Base-by-base conservation (phyloP, 2,113 vertebrate genomes). In the Chlamydotis undulata region DNA sequence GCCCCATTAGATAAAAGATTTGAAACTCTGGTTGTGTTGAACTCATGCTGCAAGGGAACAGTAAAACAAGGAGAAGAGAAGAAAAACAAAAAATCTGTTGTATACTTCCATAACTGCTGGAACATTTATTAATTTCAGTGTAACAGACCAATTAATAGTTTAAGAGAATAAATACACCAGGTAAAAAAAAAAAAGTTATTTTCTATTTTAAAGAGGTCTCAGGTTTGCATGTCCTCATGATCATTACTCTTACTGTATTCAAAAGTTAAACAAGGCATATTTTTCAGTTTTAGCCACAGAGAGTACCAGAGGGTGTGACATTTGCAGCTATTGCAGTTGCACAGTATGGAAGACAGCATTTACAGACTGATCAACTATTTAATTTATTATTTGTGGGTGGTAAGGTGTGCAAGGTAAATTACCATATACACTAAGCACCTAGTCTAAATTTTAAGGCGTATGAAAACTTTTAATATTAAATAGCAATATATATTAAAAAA, bases 51-150 rank as follows among this genome's bases (percentile, higher is more conserved):
- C 50, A 65, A 63, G 6, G 4, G 19, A 92, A 10, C 2, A 49
- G 21, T 33, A 35, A 57, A 77, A 60, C 0, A 0, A 3, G 4
- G 3, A 83, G 7, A 47, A 75, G 10, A 43, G 2, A 39, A 5
- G 2, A 33, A 59, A 85, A 57, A 12, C 2, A 28, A 25, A 59
- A 63, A 70, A 35, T 8, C 9, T 45, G 14, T 5, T 15, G 4
- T 24, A 7, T 29, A 9, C 10, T 50, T 78, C 57, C 79, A 47
- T 14, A 82, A 17, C 17, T 24, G 14, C 41, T 26, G 14, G 24
- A 71, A 3, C 6, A 41, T 33, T 67, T 73, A 37, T 45, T 39
- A 55, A 47, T 12, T 64, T 63, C 33, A 78, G 3, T 24, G 16
- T 16, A 85, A 50, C 9, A 19, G 10, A 45, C 16, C 22, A n/a